Evolutionary conservation across 2,797 vertebrate genomes (phyloP), one percentile per base, ranked within the genome.

Genomic region (Manis pentadactyla): DNA sequence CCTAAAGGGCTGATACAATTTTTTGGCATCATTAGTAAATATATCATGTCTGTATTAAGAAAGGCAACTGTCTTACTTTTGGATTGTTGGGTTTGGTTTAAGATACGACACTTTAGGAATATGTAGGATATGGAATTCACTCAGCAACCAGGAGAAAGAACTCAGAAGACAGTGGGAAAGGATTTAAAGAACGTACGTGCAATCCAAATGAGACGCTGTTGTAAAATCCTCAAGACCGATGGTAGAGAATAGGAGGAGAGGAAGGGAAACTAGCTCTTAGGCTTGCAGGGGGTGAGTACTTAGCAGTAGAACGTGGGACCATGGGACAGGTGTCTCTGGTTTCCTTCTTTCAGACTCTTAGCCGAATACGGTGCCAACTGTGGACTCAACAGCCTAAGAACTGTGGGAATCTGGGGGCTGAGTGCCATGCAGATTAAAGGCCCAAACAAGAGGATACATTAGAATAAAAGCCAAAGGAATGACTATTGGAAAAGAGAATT

Each of bases 11-110:
- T 89, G 69, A 73, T 73, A 31, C 27, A 88, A 49, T 9, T 68
- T 46, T 91, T 95, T 75, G 49, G 42, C 51, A 18, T 78, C 27
- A n/a, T 94, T 79, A 85, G 79, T 73, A 73, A 87, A 92, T 37
- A 42, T 10, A 7, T 78, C n/a, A 49, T 49, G 34, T 69, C 27
- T 81, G 7, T 57, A 37, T 63, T 87, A 59, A 78, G 61, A 25
- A 55, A 81, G 64, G 49, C 23, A 46, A 85, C 89, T 68, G 12
- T 51, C 29, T 4, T 71, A 46, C 42, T 71, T 82, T 68, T 78
- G 46, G 15, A 25, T 14, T 51, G 19, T 68, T 93, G 51, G 59
- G 25, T 46, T 53, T 31, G 31, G 25, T 37, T 77, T 61, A 71
- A 63, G 7, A 37, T 27, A 27, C 37, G 37, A 29, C 19, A 53